Conservation (phyloP, 2,113 vertebrate species). For the Callorhinus ursinus region DNA sequence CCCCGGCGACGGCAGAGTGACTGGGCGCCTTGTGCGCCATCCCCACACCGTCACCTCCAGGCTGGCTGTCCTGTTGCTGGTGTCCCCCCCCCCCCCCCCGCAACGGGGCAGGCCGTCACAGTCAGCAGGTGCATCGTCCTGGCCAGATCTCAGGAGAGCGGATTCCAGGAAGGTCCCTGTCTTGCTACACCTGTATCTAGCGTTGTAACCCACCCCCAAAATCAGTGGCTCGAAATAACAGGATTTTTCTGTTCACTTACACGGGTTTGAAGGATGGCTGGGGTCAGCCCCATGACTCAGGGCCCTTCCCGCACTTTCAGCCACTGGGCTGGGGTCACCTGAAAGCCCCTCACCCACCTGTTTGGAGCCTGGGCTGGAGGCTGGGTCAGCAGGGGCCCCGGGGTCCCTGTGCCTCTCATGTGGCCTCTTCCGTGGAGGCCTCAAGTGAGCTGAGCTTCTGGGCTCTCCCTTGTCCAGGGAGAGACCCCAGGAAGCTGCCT, state of each 20-base stretch:
- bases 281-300: not conserved
- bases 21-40: not conserved
- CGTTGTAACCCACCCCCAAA: not conserved
- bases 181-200: not conserved
- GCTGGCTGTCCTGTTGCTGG: not conserved
- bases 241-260: fast-evolving
- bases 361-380: not conserved
- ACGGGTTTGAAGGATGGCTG: not conserved
- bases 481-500: not conserved
- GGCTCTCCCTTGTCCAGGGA: not conserved
- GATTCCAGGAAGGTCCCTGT: not conserved
- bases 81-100: not conserved
- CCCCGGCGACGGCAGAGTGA: not conserved
- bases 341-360: not conserved
- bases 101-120: not conserved
- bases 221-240: not conserved
- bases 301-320: not conserved
- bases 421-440: not conserved
- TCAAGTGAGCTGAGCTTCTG: not conserved
- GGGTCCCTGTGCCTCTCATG: not conserved
- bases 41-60: not conserved
- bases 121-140: not conserved
- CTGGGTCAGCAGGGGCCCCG: not conserved
- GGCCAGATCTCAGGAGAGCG: not conserved
- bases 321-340: not conserved